Base-by-base conservation (phyloP, 2,113 vertebrate species). In the Regulus satrapa region DNA sequence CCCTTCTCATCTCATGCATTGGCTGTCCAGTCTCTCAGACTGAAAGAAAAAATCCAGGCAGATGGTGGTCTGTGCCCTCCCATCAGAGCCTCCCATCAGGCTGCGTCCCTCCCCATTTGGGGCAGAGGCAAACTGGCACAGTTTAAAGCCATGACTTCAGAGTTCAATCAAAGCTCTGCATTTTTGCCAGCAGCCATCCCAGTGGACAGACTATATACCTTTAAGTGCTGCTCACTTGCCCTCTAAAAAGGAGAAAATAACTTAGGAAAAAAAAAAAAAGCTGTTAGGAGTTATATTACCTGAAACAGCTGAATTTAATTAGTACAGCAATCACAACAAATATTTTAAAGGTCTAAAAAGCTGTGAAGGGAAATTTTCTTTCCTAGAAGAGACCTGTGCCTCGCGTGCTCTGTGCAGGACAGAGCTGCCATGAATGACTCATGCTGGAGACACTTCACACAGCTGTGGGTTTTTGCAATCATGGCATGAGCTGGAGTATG, bases 291-390 rank as follows among this genome's bases (percentile, higher is more conserved):
- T 97, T 96, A 94, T 95, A 94, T 95, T 96, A 96, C 95, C 92
- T 96, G 92, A 77, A 92, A 77, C 96, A 97, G 88, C 91, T 95
- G 95, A 94, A 94, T 89, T 96, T 96, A 97, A 97, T 97, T 96
- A 97, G 95, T 92, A 75, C 56, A 16, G 2, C 89, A 95, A 97
- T 95, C 93, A 96, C 92, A 96, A 97, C 91, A 96, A 97, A 93
- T 95, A 89, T 94, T 97, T 96, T 76, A 96, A 96, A 94, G 92
- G 86, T 63, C 94, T 91, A 62, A 89, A 92, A 95, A 94, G 88
- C 88, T 38, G 49, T 89, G 83, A 97, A 95, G 90, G 92, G 95
- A 97, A 96, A 96, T 96, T 92, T 96, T 64, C 86, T 95, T 95
- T 93, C 94, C 90, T 94, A 80, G 74, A 91, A 69, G 82, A 84